These are phyloP conservation scores for Monopis laevigella DNA, from an alignment of 2,888 invertebrate genomes.

Conservation along the genomic window DNA sequence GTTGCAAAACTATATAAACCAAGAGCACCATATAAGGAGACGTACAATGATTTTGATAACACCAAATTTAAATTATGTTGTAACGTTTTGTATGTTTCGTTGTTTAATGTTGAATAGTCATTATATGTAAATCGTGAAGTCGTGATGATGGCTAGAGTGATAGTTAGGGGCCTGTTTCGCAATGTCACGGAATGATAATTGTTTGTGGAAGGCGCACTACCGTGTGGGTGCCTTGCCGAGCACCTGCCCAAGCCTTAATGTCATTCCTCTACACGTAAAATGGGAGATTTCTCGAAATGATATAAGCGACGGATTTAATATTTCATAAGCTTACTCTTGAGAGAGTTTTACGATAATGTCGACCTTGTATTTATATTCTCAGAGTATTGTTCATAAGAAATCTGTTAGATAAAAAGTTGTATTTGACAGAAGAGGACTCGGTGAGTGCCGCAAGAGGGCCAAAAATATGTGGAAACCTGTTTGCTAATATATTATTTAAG, in stretches of 20 bases:
- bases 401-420: no score
- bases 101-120: conserved; percentile 63
- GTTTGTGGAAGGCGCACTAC: conserved; percentile 36
- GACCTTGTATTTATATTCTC: background rate
- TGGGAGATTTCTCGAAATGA: conserved; percentile 37
- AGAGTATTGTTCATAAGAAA: no score
- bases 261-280: conserved; percentile 34
- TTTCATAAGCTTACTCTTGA: conserved; percentile 61
- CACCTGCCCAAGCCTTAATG: conserved; percentile 37
- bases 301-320: conserved; percentile 52
- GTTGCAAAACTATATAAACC: no score
- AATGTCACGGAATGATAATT: conserved; percentile 58
- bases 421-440: no score
- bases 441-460: no score
- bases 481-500: no score
- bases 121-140: conserved; percentile 64
- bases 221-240: conserved; percentile 33
- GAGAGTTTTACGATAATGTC: conserved; percentile 7
- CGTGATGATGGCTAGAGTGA: conserved; percentile 60
- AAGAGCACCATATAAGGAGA: no score
- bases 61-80: conserved; percentile 33
- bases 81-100: conserved; percentile 39
- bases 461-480: no score
- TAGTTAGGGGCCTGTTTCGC: conserved; percentile 65
- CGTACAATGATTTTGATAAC: conserved; percentile 24